Conservation (phyloP, 2,113 vertebrate species). For the Limanda limanda region DNA sequence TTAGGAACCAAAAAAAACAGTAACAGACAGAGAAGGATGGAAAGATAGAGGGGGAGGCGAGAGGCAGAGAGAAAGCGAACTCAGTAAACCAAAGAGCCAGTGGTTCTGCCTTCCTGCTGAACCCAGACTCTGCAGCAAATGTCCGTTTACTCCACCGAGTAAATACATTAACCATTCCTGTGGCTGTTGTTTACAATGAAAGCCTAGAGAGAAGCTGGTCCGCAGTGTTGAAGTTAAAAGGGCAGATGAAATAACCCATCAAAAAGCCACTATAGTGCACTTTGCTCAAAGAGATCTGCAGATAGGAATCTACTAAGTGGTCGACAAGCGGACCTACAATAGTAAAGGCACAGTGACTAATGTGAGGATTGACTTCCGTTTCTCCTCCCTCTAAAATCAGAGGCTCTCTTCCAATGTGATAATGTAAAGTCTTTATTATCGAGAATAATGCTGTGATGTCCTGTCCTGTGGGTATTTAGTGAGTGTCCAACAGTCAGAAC, state of each 20-base stretch:
- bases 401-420: neutral
- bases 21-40: neutral
- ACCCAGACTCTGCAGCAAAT: constrained; percentile 1
- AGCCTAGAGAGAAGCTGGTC: constrained; percentile 4
- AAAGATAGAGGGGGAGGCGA: neutral
- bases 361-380: constrained; percentile 23
- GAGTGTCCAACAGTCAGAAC: constrained; percentile 27
- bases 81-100: neutral
- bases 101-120: constrained; percentile 6
- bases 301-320: constrained; percentile 48
- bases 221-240: constrained; percentile 26
- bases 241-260: constrained; percentile 34
- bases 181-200: constrained; percentile 41
- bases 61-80: neutral
- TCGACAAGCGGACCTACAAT: constrained; percentile 33
- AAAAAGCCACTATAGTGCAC: constrained; percentile 45
- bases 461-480: constrained; percentile 8
- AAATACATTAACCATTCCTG: constrained; percentile 42
- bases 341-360: constrained; percentile 31
- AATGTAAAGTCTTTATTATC: neutral
- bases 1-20: too few species aligned
- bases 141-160: constrained; percentile 25
- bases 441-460: neutral
- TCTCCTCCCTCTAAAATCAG: neutral
- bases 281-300: constrained; percentile 39